phyloP scores from a whole-genome alignment of 2,888 invertebrate genomes.

The Pristionchus maxplancki region DNA sequence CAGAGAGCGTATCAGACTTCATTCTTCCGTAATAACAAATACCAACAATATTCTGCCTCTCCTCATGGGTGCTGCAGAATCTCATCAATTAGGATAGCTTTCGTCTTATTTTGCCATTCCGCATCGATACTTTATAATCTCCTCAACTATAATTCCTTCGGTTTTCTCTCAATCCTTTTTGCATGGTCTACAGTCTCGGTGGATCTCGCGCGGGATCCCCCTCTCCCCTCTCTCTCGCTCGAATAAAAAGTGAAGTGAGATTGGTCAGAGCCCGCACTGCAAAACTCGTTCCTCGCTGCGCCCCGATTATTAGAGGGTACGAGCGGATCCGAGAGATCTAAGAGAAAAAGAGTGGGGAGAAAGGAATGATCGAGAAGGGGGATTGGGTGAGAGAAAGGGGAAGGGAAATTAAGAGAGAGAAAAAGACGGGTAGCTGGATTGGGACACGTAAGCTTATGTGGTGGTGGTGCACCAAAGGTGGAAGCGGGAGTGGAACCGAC shows the following conservation, averaged over 20 bases:
- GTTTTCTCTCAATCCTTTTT: too few relatives aligned
- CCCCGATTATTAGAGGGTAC: slow-evolving; percentile 34
- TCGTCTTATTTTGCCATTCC: too few relatives aligned
- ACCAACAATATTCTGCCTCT: too few relatives aligned
- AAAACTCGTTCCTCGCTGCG: slow-evolving; percentile 2
- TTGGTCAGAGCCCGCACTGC: neutral
- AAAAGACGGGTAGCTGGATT: neutral
- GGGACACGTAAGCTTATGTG: slow-evolving; percentile 10
- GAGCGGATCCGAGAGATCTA: neutral
- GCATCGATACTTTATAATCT: too few relatives aligned
- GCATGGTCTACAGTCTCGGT: too few relatives aligned
- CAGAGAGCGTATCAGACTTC: too few relatives aligned
- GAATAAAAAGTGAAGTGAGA: neutral
- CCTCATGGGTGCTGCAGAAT: too few relatives aligned
- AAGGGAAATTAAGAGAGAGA: neutral
- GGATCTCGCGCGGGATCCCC: too few relatives aligned
- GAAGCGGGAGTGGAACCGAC: neutral
- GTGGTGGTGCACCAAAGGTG: neutral
- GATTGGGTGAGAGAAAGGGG: neutral
- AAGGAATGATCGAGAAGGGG: slow-evolving; percentile 12
- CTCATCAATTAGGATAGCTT: too few relatives aligned
- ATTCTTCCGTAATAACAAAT: too few relatives aligned
- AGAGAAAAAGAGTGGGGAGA: slow-evolving; percentile 21
- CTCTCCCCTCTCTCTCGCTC: too few relatives aligned
- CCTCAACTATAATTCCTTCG: too few relatives aligned